phyloP scores from a whole-genome alignment of 2,113 vertebrate species.

The Mola mola region DNA sequence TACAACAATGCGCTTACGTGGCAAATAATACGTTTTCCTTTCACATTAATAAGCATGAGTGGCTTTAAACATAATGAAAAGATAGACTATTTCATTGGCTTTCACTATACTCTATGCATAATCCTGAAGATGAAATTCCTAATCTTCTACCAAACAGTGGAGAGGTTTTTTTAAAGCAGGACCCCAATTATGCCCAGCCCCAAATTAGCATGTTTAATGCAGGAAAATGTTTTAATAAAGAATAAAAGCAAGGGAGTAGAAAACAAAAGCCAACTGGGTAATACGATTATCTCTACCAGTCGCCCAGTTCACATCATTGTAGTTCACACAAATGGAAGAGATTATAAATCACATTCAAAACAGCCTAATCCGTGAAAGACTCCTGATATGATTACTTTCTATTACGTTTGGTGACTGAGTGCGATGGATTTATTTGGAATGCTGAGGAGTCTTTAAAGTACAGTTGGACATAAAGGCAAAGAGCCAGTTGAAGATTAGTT shows the following conservation, averaged over 20 bases:
- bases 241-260: constrained; percentile 76
- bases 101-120: constrained; percentile 72
- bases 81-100: constrained; percentile 76
- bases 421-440: constrained; percentile 71
- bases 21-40: constrained; percentile 73
- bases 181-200: constrained; percentile 79
- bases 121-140: constrained; percentile 82
- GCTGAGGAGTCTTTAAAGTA: constrained; percentile 73
- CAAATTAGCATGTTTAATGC: constrained; percentile 82
- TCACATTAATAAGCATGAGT: constrained; percentile 79
- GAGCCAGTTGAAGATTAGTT: constrained; percentile 73
- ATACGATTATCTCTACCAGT: constrained; percentile 81
- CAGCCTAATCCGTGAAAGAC: constrained; percentile 78
- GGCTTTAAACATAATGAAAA: constrained; percentile 78
- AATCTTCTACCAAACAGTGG: constrained; percentile 81
- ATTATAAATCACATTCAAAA: constrained; percentile 80
- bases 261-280: constrained; percentile 82
- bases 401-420: constrained; percentile 72
- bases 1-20: constrained; percentile 66
- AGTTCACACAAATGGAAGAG: constrained; percentile 76
- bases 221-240: constrained; percentile 81
- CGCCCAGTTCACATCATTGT: constrained; percentile 73
- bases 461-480: constrained; percentile 69
- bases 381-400: constrained; percentile 81
- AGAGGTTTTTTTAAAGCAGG: constrained; percentile 74